phyloP scores from a whole-genome alignment of 1,140 invertebrate species.

The Limonius californicus region DNA sequence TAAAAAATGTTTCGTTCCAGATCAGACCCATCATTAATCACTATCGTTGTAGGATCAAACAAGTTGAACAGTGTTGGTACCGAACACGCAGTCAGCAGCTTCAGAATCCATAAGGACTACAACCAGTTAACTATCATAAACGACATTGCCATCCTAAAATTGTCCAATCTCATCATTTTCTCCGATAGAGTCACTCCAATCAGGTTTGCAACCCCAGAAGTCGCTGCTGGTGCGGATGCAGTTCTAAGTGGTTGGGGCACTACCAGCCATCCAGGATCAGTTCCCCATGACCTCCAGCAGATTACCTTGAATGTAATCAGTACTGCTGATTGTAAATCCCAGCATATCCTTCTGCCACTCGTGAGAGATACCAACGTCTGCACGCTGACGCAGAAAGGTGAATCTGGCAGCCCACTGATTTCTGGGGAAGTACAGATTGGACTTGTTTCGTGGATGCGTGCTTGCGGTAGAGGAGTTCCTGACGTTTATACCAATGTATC shows the following conservation, averaged over 20 bases:
- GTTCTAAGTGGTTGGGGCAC: constrained; percentile 45
- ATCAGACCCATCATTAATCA: background rate
- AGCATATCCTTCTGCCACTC: too few relatives aligned
- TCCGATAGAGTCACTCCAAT: background rate
- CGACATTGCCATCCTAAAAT: constrained; percentile 13
- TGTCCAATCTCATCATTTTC: background rate
- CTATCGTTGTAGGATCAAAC: constrained; percentile 12
- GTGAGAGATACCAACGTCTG: too few relatives aligned
- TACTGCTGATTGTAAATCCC: constrained; percentile 40
- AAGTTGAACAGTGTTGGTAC: background rate
- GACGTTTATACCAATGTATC: too few relatives aligned
- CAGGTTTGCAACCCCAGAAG: background rate
- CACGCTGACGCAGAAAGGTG: too few relatives aligned
- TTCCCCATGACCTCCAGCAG: constrained; percentile 46
- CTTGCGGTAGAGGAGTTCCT: too few relatives aligned
- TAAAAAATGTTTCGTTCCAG: background rate
- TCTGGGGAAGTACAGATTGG: too few relatives aligned
- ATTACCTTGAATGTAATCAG: constrained; percentile 46
- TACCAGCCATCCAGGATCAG: constrained; percentile 28
- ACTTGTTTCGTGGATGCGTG: too few relatives aligned
- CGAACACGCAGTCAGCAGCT: background rate
- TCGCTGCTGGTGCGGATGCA: background rate
- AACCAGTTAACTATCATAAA: background rate
- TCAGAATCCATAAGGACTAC: background rate
- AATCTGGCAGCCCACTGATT: too few relatives aligned